Base-by-base conservation (phyloP, 2,797 vertebrate species). In the Hoplostethus atlanticus region DNA sequence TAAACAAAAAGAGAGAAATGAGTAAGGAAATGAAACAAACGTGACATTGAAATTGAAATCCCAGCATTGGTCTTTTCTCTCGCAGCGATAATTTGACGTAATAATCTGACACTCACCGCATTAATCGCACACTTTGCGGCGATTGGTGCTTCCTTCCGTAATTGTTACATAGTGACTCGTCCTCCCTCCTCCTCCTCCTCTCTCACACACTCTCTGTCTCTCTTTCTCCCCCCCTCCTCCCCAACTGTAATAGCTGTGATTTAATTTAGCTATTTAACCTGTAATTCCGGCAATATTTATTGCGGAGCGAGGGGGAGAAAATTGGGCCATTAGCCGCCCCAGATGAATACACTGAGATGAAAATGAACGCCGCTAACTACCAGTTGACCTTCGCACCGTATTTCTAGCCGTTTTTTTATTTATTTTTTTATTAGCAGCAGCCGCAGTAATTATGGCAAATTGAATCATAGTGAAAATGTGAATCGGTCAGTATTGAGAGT, bases 241-340 rank as follows among this genome's bases (percentile, higher is more conserved):
- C 78, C 94, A 93, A 89, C 93, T 88, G 95, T 97, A 97, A 98
- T 97, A 96, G 96, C 96, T 93, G 93, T 99, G 97, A 98, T 99
- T 99, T 98, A 98, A 99, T 99, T 98, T 97, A 97, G 96, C 97
- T 96, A 97, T 98, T 98, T 99, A 99, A 99, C 97, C 97, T 98
- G 97, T 98, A 98, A 98, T 98, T 98, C 97, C 96, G 93, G 96
- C 96, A 94, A 97, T 98, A 98, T 99, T 99, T 98, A 98, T 99
- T 97, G 97, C 97, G 96, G 96, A 96, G 96, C 94, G 84, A 96
- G 94, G 95, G 79, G 95, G 96, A 96, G 96, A 96, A 97, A 97
- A 96, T 97, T 96, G 96, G 96, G 95, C 97, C 96, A 99, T 99
- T 99, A 98, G 95, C 95, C 93, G 93, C 94, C 93, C 96, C 96